Evolutionary conservation across 1,140 invertebrate genomes (phyloP).

Genomic region (Cotesia glomerata): DNA sequence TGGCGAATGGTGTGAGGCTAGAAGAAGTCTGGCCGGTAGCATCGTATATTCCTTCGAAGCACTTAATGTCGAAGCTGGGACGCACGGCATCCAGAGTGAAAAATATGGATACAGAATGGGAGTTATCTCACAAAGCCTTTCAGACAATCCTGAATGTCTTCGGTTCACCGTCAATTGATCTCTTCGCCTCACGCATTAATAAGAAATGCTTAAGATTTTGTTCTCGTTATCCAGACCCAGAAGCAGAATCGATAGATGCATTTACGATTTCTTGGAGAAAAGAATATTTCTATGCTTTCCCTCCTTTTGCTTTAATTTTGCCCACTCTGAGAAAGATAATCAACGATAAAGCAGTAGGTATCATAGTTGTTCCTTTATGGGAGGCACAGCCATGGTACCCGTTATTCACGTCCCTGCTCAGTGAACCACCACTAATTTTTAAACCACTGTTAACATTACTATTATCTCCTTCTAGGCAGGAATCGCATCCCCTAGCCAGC

Average conservation of each 20-base stretch:
- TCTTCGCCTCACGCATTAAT: constrained; percentile 42
- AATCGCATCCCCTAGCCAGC: constrained; percentile 16
- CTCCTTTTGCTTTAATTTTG: constrained; percentile 18
- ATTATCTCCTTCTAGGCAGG: constrained; percentile 12
- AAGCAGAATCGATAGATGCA: constrained; percentile 34
- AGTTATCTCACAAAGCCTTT: constrained; percentile 17
- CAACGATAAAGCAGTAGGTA: constrained; percentile 25
- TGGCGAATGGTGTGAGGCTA: constrained; percentile 30
- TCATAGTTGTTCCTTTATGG: constrained; percentile 28
- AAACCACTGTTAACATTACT: neutral
- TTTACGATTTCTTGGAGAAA: constrained; percentile 41
- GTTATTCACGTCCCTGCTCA: neutral
- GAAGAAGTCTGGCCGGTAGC: constrained; percentile 17
- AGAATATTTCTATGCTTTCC: constrained; percentile 41
- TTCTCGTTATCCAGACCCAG: constrained; percentile 39
- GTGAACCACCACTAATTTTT: constrained; percentile 16
- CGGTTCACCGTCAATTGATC: constrained; percentile 36
- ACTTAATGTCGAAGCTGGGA: constrained; percentile 24
- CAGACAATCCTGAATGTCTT: constrained; percentile 29
- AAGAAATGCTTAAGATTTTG: constrained; percentile 38
- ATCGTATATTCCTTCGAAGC: constrained; percentile 26
- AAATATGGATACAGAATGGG: no score
- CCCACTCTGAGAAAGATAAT: constrained; percentile 23
- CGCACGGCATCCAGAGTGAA: constrained; percentile 23
- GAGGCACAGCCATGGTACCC: constrained; percentile 30